Conservation (phyloP, 2,797 vertebrate species). For the Propithecus deckenii region DNA sequence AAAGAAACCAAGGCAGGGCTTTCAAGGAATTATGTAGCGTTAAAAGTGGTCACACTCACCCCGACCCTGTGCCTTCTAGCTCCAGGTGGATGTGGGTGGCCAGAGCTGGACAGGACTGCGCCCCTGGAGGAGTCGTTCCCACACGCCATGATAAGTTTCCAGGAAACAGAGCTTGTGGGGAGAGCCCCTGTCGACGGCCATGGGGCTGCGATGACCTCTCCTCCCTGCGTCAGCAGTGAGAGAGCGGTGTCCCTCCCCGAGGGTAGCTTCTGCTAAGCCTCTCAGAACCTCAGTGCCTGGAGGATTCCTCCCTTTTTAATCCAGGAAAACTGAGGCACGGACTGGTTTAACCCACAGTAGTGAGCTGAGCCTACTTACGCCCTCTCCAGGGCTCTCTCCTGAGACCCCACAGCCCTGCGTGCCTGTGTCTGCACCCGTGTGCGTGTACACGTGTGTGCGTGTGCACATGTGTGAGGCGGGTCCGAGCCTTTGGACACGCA, state of each 20-base stretch:
- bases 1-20: background rate
- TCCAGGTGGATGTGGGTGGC: background rate
- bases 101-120: background rate
- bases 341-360: background rate
- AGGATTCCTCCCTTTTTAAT: background rate
- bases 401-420: fast-evolving
- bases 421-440: background rate
- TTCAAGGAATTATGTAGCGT: background rate
- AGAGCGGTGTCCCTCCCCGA: background rate
- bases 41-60: background rate
- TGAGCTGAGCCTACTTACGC: fast-evolving
- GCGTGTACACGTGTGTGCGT: background rate
- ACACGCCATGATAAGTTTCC: background rate
- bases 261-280: background rate
- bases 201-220: background rate
- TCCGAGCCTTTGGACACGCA: background rate
- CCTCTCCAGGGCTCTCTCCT: background rate
- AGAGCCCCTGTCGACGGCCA: background rate
- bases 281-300: background rate
- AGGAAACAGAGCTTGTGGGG: background rate
- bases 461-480: background rate
- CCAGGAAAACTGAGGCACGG: slow-evolving; percentile 46
- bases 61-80: background rate
- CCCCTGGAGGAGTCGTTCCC: background rate
- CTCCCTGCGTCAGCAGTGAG: background rate